Base-by-base conservation (phyloP, 2,797 vertebrate species). In the Euphonia xanthogaster region DNA sequence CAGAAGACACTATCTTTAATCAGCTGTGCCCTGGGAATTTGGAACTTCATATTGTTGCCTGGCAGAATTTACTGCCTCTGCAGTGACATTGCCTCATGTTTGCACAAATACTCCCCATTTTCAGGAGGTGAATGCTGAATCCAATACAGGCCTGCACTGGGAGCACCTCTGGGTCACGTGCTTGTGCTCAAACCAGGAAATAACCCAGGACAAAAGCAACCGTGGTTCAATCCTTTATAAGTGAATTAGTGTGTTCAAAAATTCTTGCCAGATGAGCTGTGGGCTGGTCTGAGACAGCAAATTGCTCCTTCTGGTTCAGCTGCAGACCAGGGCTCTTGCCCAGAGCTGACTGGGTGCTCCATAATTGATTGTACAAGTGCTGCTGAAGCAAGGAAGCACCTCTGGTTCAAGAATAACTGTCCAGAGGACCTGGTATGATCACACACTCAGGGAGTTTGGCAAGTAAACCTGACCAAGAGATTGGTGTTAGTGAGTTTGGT, bases 271-370 rank as follows among this genome's bases (percentile, higher is more conserved):
- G 77, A 89, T 1, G 0, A 30, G 39, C 37, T 67, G 68, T n/a
- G 61, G 75, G 61, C 61, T 87, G 60, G 30, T 44, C 35, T 85
- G 67, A 94, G 84, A 78, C 48, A 76, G 63, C 24, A 78, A 82
- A 67, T 79, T 85, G 77, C 63, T 85, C 40, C 44, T 93, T 87
- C 57, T 91, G 88, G 82, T 94, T 87, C 77, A 92, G 65, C 60
- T 80, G 81, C 65, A 82, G 67, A 88, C 40, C 37, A 13, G 4
- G 8, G 51, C 63, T 93, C 63, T 28, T 61, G 53, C 68, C 44
- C 66, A 80, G 45, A 68, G 50, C 45, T 75, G 75, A 25, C 30
- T 45, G 66, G 19, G 21, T 55, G 57, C 78, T 91, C 72, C 35
- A 16, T 68, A 74, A 86, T 85, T 62, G 80, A 80, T 35, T 75